phyloP scores from a whole-genome alignment of 2,888 invertebrate species.

The Meliscaeva auricollis region DNA sequence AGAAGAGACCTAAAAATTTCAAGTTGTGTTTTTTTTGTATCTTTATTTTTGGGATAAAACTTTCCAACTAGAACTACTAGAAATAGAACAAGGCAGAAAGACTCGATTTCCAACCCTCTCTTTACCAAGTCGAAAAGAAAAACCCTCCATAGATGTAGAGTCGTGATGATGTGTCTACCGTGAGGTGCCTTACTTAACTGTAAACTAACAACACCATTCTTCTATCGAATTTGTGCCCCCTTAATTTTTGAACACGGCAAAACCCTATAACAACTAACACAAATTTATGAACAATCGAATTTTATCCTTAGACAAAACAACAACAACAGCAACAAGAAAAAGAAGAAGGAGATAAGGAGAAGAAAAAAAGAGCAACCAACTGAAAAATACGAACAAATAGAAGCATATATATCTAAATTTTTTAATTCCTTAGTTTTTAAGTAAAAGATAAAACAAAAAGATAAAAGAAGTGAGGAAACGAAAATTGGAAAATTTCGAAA shows the following conservation, averaged over 20 bases:
- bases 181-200: slow-evolving; percentile 71
- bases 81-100: slow-evolving; percentile 16
- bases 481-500: slow-evolving; percentile 72
- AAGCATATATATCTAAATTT: slow-evolving; percentile 59
- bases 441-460: slow-evolving; percentile 12
- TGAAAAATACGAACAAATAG: slow-evolving; percentile 50
- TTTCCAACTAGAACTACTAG: neutral
- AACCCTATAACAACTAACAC: slow-evolving; percentile 10
- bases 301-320: slow-evolving; percentile 43
- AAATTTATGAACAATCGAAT: slow-evolving; percentile 61
- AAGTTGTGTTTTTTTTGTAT: neutral
- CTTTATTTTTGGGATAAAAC: slow-evolving; percentile 23
- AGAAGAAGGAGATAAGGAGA: slow-evolving; percentile 1
- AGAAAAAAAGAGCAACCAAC: slow-evolving; percentile 7
- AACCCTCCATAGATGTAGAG: slow-evolving; percentile 62
- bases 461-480: slow-evolving; percentile 47
- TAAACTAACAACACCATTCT: slow-evolving; percentile 48
- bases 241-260: slow-evolving; percentile 18
- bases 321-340: neutral
- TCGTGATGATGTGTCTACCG: slow-evolving; percentile 40
- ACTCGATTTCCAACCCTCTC: slow-evolving; percentile 19
- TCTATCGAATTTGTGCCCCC: slow-evolving; percentile 41
- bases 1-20: slow-evolving; percentile 55
- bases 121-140: slow-evolving; percentile 22
- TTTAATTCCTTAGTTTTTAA: slow-evolving; percentile 63